Base-by-base conservation (phyloP, 2,113 vertebrate genomes). In the Tragelaphus scriptus region DNA sequence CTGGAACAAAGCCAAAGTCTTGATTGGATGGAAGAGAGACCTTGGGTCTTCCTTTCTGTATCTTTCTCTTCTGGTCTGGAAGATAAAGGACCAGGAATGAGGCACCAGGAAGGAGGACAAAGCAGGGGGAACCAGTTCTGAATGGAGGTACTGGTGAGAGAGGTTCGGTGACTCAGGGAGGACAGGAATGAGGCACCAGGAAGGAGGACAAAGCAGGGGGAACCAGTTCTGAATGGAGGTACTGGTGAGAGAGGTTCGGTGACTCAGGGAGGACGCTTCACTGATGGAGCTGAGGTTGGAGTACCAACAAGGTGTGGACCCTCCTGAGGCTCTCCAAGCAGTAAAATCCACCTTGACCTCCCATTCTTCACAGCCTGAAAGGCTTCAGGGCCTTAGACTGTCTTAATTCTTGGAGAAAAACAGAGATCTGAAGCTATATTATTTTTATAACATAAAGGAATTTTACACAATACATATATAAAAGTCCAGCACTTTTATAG, bases 1-100 rank as follows among this genome's bases (percentile, higher is more conserved):
- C 40, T 93, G 63, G 63, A 65, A 89, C 84, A 88, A 88, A 97
- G 79, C 53, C 79, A 91, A 61, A 88, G 85, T 58, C 26, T 95
- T 86, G 84, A 91, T 89, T 89, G 80, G 85, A 59, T 85, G 16
- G 51, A 61, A 91, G 68, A 71, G 84, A 82, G 89, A 68, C 25
- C 17, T 71, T n/a, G 11, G 44, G 17, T 65, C 61, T 88, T 89
- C 30, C n/a, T 90, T 53, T 75, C 51, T 32, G 4, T 23, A 5
- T 40, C 12, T 80, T 91, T 91, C 44, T 88, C 79, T 89, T 93
- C 44, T 80, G 26, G 55, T 23, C 30, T 51, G 51, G 12, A 26
- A 94, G 55, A 36, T 88, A 85, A 95, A 30, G 25, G 30, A 53
- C 40, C 30, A 30, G n/a, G 88, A 28, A 44, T 85, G 75, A 95